phyloP scores from a whole-genome alignment of 2,888 invertebrate genomes.

The Pedicia rivosa region DNA sequence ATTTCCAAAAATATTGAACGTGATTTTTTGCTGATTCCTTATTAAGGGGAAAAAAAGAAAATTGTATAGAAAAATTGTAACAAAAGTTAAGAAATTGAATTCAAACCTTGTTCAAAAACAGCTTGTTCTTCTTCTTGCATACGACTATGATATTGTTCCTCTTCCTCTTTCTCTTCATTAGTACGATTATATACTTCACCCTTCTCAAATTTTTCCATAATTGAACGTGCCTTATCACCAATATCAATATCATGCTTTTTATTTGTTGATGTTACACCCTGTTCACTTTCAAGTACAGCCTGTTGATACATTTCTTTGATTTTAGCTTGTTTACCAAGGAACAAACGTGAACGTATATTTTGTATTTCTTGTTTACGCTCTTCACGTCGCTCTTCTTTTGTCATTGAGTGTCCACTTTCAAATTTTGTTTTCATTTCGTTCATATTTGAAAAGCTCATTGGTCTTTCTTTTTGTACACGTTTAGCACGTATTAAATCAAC shows the following conservation, averaged over 20 bases:
- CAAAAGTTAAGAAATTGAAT: constrained; percentile 13
- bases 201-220: constrained; percentile 67
- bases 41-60: background rate
- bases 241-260: constrained; percentile 34
- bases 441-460: constrained; percentile 68
- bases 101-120: constrained; percentile 66
- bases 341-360: constrained; percentile 67
- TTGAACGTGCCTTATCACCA: constrained; percentile 42
- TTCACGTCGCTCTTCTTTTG: constrained; percentile 51
- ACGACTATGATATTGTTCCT: constrained; percentile 25
- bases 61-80: constrained; percentile 8
- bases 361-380: constrained; percentile 81
- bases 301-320: constrained; percentile 88
- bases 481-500: constrained; percentile 43
- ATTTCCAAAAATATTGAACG: constrained; percentile 72
- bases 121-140: constrained; percentile 46
- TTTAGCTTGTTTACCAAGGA: constrained; percentile 79
- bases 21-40: constrained; percentile 75
- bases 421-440: constrained; percentile 69
- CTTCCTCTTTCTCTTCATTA: constrained; percentile 43
- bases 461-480: constrained; percentile 48
- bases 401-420: constrained; percentile 46
- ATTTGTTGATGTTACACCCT: constrained; percentile 37
- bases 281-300: constrained; percentile 68
- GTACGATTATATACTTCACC: constrained; percentile 43